Evolutionary conservation across 2,113 vertebrate species (phyloP), one percentile per base, ranked within the genome.

Genomic region (Laterallus jamaicensis): DNA sequence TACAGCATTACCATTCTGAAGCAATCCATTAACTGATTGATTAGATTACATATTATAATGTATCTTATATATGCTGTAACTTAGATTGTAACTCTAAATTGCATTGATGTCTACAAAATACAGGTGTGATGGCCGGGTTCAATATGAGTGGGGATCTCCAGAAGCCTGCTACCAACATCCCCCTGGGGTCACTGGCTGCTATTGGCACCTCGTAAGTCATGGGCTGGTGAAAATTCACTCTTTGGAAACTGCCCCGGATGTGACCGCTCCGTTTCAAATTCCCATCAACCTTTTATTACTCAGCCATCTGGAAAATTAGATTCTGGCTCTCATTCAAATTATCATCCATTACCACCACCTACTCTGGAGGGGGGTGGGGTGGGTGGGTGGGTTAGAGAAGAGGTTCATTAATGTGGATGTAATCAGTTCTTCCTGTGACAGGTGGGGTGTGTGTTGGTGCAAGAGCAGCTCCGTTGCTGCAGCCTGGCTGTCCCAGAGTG

Each of bases 91-190:
- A 91, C 49, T 91, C 60, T 82, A 55, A 78, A 42, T 76, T 90
- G 42, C 66, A 24, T 64, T 95, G 96, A 52, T 93, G n/a, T 95
- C 90, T 92, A 29, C 40, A 63, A 90, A 91, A 71, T 78, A 10
- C 96, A 99, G 99, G 99, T 96, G 99, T 99, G 95, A 99, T 99
- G 99, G 99, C 99, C 47, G 99, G 99, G 64, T 99, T 99, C 98
- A 99, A 99, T 95, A 99, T 99, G 99, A 99, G 99, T 55, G 98
- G 99, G 79, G 99, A 99, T 96, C 99, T 99, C 93, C 98, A 98
- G 96, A 98, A 98, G 79, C 99, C 99, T 5, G 97, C 98, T 37
- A 92, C 98, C 93, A 99, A 98, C 98, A 98, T 99, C 96, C 99
- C 99, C n/a, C 69, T 99, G 97, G 99, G 99, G 93, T 99, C 99